phyloP scores from a whole-genome alignment of 2,113 vertebrate species.

The Salvelinus fontinalis region DNA sequence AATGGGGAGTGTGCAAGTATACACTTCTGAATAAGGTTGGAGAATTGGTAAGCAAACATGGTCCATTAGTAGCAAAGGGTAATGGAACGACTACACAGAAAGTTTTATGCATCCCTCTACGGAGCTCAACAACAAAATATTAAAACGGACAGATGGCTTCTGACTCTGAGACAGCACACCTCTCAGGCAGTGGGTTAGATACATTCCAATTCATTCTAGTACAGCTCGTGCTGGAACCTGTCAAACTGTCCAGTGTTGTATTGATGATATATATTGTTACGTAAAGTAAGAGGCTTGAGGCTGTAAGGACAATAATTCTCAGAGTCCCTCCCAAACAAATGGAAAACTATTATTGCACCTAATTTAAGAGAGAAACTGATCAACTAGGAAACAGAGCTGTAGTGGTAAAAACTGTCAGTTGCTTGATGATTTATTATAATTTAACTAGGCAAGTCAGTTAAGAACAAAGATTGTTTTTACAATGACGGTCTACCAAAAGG shows the following conservation, averaged over 20 bases:
- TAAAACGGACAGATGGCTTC: constrained; percentile 8
- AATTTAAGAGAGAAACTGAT: too few relatives aligned
- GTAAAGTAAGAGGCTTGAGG: too few relatives aligned
- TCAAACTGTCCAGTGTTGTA: too few relatives aligned
- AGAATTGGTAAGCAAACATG: neutral
- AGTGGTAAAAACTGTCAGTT: neutral
- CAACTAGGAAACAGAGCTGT: neutral
- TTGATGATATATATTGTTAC: too few relatives aligned
- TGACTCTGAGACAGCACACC: neutral
- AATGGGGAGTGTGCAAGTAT: too few relatives aligned
- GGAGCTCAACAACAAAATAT: constrained; percentile 26
- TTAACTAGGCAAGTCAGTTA: too few relatives aligned
- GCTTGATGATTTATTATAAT: neutral
- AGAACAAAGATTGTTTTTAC: too few relatives aligned
- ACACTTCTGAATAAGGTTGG: too few relatives aligned
- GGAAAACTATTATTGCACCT: too few relatives aligned
- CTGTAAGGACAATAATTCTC: too few relatives aligned
- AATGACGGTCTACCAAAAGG: too few relatives aligned
- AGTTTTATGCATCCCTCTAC: constrained; percentile 8
- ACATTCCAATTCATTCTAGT: neutral
- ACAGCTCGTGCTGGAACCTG: neutral
- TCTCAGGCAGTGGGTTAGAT: neutral
- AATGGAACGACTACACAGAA: neutral
- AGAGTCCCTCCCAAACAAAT: too few relatives aligned
- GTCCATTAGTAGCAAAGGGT: neutral